Percentiles rank a stretch among this genome's conserved stretches.
Evolutionary conservation across 1,140 invertebrate species (phyloP).

Genomic region (Sitobion miscanthi): DNA sequence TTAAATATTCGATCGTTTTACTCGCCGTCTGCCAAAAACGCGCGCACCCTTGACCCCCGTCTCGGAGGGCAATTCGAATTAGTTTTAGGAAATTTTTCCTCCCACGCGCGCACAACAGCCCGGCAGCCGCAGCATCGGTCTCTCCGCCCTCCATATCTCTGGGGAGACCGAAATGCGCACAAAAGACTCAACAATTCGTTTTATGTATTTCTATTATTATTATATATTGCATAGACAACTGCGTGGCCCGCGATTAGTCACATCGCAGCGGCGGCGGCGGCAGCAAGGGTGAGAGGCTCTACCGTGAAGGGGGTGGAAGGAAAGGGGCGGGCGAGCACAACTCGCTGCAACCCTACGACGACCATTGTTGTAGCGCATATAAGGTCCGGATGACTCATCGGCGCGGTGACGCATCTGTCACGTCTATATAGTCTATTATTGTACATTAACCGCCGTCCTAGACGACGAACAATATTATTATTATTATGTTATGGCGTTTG

Average conservation of each 20-base stretch:
- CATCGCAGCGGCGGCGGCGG: neutral
- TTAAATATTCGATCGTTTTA: neutral
- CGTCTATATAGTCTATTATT: neutral
- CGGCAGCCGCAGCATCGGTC: neutral
- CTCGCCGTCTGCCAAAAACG: conserved; percentile 1
- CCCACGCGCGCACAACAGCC: neutral
- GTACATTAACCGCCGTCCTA: neutral
- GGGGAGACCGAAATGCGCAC: neutral
- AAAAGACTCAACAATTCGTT: neutral
- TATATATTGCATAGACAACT: neutral
- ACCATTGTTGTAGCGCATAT: conserved; percentile 33
- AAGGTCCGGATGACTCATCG: conserved; percentile 15
- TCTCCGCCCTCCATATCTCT: neutral
- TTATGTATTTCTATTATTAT: neutral
- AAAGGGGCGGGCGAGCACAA: neutral
- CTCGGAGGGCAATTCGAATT: neutral
- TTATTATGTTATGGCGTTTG: neutral
- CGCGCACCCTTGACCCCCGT: neutral
- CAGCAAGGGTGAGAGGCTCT: neutral
- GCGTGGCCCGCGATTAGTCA: neutral
- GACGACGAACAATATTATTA: neutral
- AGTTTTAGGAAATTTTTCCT: conserved; percentile 1
- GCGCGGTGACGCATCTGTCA: conserved; percentile 32
- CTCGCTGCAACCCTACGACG: conserved; percentile 1
- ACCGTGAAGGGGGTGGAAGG: neutral